Evolutionary conservation across 2,888 invertebrate species (phyloP), one percentile per base, ranked within the genome.

Genomic region (Lasioglossum zephyrum): DNA sequence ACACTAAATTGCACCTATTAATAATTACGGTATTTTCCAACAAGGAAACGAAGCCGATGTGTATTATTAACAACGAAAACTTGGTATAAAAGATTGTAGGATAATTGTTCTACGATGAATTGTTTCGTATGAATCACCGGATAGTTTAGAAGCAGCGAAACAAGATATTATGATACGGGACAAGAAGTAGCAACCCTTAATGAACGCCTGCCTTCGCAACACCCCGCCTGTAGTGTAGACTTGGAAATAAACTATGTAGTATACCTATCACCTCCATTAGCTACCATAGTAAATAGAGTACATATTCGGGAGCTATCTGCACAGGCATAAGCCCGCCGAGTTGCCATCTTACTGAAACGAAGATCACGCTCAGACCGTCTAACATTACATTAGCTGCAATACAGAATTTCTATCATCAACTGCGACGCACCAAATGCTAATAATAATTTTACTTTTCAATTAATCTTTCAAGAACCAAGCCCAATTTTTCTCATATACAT

Each of bases 231-330:
- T 26, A 53, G 72, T 63, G 72, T 47, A 75, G 79, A 85, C 82
- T 85, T 88, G 75, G 76, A 82, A 84, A 86, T 82, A 84, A 79
- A 85, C 84, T 69, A 69, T 69, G 79, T 82, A 84, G 89, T 82
- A 87, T 91, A 92, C 91, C 89, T 89, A 91, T 92, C 92, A 87
- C 87, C 88, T 85, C 80, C 82, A 77, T 74, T 84, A 87, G 82
- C 84, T 84, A 87, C 88, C 90, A 91, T 92, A 89, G 88, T 86
- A 92, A 92, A 92, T 92, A 90, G 88, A 83, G 87, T 88, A 84
- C 70, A 86, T 81, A 75, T 66, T 76, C 76, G 66, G 41, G 63
- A 75, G 78, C 53, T 76, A 72, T 69, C 75, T 84, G 73, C 74
- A 76, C 81, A 81, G 81, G 72, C 63, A 53, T 75, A 81, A 84